Conservation (phyloP, 2,888 invertebrate genomes). For the Phaedon cochleariae region DNA sequence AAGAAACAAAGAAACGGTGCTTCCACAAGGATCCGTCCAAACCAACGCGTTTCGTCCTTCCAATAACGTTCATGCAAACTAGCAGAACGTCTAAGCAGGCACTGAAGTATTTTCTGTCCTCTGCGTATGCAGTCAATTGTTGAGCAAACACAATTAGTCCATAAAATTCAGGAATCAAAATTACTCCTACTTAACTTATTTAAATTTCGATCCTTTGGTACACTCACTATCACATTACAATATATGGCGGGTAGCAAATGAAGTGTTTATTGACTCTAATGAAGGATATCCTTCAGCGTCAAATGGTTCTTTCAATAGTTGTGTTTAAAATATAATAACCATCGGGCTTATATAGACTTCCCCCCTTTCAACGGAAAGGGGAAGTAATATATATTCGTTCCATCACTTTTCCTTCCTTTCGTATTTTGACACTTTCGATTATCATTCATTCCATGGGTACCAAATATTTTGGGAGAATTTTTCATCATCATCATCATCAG, state of each 20-base stretch:
- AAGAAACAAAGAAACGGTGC: too few species aligned
- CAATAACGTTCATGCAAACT: neutral
- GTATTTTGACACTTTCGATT: constrained; percentile 22
- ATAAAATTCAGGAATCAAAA: constrained; percentile 28
- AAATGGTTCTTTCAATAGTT: constrained; percentile 38
- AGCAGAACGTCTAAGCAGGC: neutral
- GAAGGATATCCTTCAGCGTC: constrained; percentile 39
- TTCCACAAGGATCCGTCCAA: too few species aligned
- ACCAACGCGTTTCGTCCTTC: neutral
- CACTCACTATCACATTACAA: constrained; percentile 33
- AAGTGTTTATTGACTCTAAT: constrained; percentile 40
- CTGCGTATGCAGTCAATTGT: constrained; percentile 16
- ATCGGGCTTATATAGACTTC: constrained; percentile 35
- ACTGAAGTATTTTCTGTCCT: constrained; percentile 4
- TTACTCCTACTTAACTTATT: constrained; percentile 22
- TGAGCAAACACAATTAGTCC: constrained; percentile 29
- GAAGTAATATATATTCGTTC: constrained; percentile 37
- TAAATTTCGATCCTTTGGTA: constrained; percentile 27
- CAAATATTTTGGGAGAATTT: neutral
- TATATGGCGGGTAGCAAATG: constrained; percentile 31
- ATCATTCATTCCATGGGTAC: neutral
- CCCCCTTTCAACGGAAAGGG: constrained; percentile 38
- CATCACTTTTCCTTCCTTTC: constrained; percentile 31
- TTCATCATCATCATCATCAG: too few species aligned
- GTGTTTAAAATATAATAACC: constrained; percentile 36